phyloP scores from a whole-genome alignment of 2,113 vertebrate species.

The Pyrgilauda ruficollis region DNA sequence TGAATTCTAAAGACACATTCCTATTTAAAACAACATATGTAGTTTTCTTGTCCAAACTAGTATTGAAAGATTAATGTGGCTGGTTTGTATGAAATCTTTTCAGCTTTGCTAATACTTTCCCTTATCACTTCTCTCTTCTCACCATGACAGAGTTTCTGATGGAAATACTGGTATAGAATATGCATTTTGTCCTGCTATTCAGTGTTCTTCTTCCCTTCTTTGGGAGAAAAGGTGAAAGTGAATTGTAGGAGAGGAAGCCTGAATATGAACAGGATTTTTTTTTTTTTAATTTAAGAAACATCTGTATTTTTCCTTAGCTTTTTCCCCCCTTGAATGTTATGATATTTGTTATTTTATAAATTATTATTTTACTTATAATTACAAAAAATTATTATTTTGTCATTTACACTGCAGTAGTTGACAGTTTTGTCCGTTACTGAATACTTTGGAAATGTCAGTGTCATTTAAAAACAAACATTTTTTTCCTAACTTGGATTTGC shows the following conservation, averaged over 20 bases:
- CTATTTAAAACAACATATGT: background rate
- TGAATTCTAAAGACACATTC: background rate
- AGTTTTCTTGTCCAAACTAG: background rate
- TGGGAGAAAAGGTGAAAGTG: background rate
- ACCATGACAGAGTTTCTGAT: background rate
- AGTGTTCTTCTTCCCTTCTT: background rate
- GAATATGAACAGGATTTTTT: background rate
- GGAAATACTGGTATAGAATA: background rate
- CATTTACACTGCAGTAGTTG: background rate
- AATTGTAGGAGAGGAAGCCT: background rate
- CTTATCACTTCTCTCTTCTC: background rate
- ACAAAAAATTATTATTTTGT: background rate
- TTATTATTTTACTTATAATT: background rate
- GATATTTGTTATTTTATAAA: background rate
- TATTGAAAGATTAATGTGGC: background rate
- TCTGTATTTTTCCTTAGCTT: background rate
- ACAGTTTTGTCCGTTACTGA: background rate
- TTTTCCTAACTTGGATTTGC: background rate
- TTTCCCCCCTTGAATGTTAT: background rate
- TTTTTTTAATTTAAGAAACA: background rate
- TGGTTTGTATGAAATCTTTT: background rate
- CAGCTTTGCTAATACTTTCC: background rate
- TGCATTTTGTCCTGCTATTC: background rate
- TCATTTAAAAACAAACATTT: background rate
- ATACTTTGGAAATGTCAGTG: background rate